Conservation (phyloP, 2,113 vertebrate species). For the Apodemus sylvaticus region DNA sequence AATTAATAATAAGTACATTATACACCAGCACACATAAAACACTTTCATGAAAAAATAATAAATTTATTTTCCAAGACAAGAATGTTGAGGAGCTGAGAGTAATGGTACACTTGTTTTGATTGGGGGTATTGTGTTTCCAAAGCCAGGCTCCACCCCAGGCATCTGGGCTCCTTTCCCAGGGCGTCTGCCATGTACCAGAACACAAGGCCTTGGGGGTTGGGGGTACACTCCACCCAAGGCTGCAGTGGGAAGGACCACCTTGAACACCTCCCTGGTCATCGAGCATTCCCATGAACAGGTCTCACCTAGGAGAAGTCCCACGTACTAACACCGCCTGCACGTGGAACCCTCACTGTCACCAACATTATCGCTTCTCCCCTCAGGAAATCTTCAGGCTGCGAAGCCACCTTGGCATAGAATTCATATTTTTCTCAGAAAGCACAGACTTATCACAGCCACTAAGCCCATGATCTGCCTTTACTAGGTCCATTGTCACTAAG, state of each 20-base stretch:
- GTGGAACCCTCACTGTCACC: background rate
- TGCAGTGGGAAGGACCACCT: no score
- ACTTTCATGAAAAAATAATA: background rate
- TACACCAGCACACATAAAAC: background rate
- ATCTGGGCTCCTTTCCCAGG: background rate
- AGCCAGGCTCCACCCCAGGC: background rate
- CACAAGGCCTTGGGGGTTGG: background rate
- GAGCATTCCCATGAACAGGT: background rate
- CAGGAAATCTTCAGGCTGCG: accelerated
- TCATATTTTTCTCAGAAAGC: background rate
- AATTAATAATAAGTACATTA: background rate
- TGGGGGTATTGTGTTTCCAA: background rate
- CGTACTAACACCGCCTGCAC: accelerated
- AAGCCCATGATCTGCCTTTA: background rate
- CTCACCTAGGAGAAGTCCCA: background rate
- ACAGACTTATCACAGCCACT: accelerated
- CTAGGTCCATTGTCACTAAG: background rate
- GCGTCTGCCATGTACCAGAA: background rate
- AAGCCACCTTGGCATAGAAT: background rate
- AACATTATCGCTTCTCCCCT: accelerated
- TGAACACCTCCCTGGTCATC: background rate
- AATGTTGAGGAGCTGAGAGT: accelerated
- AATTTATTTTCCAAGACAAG: background rate
- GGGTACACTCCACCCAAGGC: background rate
- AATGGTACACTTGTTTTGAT: background rate